These are phyloP conservation scores for Helleia helle DNA, from an alignment of 2,888 invertebrate genomes.

Conservation along the genomic window DNA sequence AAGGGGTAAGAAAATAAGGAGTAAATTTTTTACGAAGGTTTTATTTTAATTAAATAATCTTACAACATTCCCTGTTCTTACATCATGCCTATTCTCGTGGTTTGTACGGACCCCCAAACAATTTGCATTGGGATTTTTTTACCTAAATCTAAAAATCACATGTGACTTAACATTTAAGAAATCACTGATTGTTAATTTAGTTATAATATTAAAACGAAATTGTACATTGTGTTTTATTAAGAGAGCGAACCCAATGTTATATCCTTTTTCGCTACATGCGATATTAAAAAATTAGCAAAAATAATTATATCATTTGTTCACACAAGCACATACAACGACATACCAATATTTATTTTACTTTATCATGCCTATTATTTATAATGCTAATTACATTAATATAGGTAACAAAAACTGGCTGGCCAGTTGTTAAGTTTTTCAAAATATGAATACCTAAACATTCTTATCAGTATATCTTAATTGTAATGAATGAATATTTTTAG, in stretches of 20 bases:
- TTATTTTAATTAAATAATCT: conserved; percentile 46
- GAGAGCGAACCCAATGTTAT: not conserved
- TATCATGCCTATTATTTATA: too few species aligned
- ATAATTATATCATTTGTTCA: not conserved
- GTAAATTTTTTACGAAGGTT: conserved; percentile 46
- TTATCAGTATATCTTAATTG: too few species aligned
- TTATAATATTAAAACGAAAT: not conserved
- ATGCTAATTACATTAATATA: too few species aligned
- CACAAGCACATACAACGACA: not conserved
- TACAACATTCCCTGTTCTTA: conserved; percentile 40
- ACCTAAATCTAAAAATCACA: conserved; percentile 7
- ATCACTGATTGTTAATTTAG: not conserved
- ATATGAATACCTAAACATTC: too few species aligned
- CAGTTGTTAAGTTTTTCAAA: too few species aligned
- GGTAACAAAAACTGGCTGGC: too few species aligned
- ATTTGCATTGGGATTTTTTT: not conserved
- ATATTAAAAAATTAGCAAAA: not conserved
- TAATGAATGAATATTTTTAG: too few species aligned
- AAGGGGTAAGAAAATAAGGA: conserved; percentile 30
- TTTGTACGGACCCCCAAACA: conserved; percentile 26
- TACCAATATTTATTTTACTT: too few species aligned
- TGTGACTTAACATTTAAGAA: not conserved
- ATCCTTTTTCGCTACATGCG: not conserved
- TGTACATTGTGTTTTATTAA: not conserved
- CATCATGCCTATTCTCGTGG: conserved; percentile 37